Evolutionary conservation across 2,888 invertebrate species (phyloP), one percentile per base, ranked within the genome.

Genomic region (Platycnemis pennipes): DNA sequence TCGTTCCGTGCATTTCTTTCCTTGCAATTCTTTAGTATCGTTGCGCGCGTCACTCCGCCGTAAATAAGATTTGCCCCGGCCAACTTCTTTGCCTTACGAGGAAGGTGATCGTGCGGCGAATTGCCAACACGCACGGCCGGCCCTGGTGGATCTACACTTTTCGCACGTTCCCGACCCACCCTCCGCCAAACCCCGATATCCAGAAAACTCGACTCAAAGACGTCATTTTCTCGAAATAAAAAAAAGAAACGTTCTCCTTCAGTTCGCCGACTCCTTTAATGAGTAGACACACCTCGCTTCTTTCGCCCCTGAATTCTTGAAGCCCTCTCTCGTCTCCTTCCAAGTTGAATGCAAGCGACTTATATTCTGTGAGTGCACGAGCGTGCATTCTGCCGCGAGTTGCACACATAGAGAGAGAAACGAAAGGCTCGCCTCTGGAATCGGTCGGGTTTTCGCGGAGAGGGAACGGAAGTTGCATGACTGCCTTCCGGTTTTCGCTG

Each of bases 401-500:
- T 11, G 37, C 13, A 37, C 31, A 37, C 31, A 11, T 5, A 77
- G 31, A 77, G 77, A 37, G 77, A 77, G 77, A 37, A 77, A 77
- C 37, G 37, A 77, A 77, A 26, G 37, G 8, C 13, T 77, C 77
- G 37, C 37, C 37, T 77, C 37, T 77, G 77, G 77, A 77, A 77
- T 77, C 77, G 77, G 26, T 31, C 31, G 37, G 31, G 37, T 77
- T 77, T 77, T 37, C 77, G 37, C n/a, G 77, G 77, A 77, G 77
- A 63, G 77, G 16, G 77, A 91, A 91, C 91, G 91, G 91, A 91
- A 91, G 91, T 91, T 91, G 91, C 91, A 91, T 91, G 91, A 91
- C 91, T 63, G 91, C 63, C 63, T 91, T 91, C 91, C 91, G 91
- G 63, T 91, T 89, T 63, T 31, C 42, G 56, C 44, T 56, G 56